Conservation (phyloP, 2,113 vertebrate genomes). For the Oophaga pumilio region DNA sequence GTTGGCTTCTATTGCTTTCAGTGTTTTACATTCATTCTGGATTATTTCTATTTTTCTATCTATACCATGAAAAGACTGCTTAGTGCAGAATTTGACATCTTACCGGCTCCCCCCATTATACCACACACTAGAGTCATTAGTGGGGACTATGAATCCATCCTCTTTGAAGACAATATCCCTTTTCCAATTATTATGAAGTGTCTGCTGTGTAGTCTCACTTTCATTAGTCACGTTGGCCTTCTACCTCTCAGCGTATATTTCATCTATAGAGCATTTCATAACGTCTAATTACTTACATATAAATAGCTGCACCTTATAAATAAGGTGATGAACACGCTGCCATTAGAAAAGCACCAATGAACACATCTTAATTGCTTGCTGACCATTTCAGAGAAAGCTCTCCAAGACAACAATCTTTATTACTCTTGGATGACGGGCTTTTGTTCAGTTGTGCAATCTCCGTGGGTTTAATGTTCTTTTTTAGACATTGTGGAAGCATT, state of each 20-base stretch:
- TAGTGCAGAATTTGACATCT: neutral
- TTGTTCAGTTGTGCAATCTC: neutral
- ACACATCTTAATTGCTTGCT: constrained; percentile 43
- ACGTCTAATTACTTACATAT: constrained; percentile 43
- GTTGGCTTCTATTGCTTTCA: neutral
- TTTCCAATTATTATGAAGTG: neutral
- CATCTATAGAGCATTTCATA: constrained; percentile 21
- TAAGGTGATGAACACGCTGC: constrained; percentile 16
- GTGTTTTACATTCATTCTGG: neutral
- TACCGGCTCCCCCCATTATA: neutral
- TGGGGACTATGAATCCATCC: neutral
- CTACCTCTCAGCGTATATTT: constrained; percentile 11
- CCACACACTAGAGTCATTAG: neutral
- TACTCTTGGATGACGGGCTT: constrained; percentile 18
- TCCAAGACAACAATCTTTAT: constrained; percentile 25
- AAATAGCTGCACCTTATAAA: constrained; percentile 30
- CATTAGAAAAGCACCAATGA: constrained; percentile 33
- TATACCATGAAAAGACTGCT: neutral
- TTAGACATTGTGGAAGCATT: neutral
- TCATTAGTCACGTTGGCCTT: constrained; percentile 29
- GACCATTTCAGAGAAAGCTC: constrained; percentile 32
- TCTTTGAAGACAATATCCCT: neutral
- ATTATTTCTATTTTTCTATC: neutral
- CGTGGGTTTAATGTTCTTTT: neutral
- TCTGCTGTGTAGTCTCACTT: neutral